Conservation (phyloP, 2,888 invertebrate genomes). For the Dolomedes plantarius region DNA sequence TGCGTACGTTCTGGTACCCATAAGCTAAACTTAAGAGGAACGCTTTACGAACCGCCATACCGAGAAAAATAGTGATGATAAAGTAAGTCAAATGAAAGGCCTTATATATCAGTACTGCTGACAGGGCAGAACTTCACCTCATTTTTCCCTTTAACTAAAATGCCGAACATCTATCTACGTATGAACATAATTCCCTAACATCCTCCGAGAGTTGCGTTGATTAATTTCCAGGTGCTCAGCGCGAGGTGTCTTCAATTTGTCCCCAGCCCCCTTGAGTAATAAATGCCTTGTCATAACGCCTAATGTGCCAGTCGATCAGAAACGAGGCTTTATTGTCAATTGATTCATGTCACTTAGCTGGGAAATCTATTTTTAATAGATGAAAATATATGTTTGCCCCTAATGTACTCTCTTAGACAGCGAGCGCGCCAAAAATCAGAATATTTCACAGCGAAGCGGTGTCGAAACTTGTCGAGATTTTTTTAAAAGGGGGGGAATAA, state of each 20-base stretch:
- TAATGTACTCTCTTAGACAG: slow-evolving; percentile 42
- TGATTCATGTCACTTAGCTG: slow-evolving; percentile 67
- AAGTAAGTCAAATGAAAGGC: background rate
- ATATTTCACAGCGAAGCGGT: slow-evolving; percentile 8
- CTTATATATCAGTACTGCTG: background rate
- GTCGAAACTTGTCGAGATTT: slow-evolving; percentile 38
- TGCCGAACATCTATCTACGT: slow-evolving; percentile 1
- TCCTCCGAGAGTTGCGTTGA: slow-evolving; percentile 6
- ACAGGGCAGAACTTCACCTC: background rate
- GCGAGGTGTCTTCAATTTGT: slow-evolving; percentile 44
- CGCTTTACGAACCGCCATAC: too few relatives aligned
- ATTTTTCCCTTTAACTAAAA: background rate
- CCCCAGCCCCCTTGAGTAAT: slow-evolving; percentile 53
- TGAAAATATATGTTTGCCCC: slow-evolving; percentile 61
- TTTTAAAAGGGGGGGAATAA: slow-evolving; percentile 13
- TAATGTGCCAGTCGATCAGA: slow-evolving; percentile 68
- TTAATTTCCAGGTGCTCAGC: background rate
- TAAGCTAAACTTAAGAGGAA: too few relatives aligned
- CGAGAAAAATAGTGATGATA: too few relatives aligned
- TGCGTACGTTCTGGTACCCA: too few relatives aligned
- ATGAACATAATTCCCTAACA: background rate
- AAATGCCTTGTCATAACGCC: slow-evolving; percentile 67
- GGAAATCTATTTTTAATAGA: slow-evolving; percentile 70
- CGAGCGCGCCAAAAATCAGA: slow-evolving; percentile 18
- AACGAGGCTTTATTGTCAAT: slow-evolving; percentile 62